A percentile compares a stretch with the other conserved stretches of the same genome.
phyloP scores from a whole-genome alignment of 1,140 invertebrate species.

The Acyrthosiphon pisum region DNA sequence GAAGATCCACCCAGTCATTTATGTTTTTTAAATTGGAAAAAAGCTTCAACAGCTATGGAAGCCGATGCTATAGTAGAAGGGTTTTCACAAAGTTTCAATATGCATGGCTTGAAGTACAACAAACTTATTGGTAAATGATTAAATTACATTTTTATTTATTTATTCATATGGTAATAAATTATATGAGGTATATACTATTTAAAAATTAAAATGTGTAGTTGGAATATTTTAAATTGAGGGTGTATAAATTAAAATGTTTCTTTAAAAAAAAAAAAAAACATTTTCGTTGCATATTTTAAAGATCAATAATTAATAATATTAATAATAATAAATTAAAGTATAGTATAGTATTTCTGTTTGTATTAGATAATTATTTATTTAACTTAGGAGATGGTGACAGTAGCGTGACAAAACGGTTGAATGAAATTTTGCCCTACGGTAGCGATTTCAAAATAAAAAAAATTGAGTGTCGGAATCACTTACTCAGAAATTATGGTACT shows the following conservation, averaged over 20 bases:
- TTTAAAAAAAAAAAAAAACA: no score
- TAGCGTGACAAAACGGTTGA: background rate
- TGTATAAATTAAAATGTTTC: no score
- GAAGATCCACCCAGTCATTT: conserved; percentile 56
- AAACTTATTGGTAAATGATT: conserved; percentile 60
- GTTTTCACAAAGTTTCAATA: conserved; percentile 61
- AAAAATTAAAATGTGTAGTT: background rate
- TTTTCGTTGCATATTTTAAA: no score
- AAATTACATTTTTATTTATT: background rate
- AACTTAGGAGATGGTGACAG: background rate
- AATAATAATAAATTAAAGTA: background rate
- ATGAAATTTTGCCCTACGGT: conserved; percentile 13
- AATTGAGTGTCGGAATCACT: conserved; percentile 4
- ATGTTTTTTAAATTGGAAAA: conserved; percentile 62
- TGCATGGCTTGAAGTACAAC: conserved; percentile 62
- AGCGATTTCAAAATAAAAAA: background rate
- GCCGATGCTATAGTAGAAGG: conserved; percentile 63
- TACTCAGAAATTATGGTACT: conserved; percentile 3
- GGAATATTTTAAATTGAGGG: no score
- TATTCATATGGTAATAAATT: background rate
- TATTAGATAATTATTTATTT: conserved; percentile 15
- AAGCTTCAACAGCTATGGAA: conserved; percentile 64
- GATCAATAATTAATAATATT: no score
- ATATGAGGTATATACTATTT: background rate
- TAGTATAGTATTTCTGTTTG: background rate